Base-by-base conservation (phyloP, 2,888 invertebrate genomes). In the Acanthococcus lagerstroemiae region DNA sequence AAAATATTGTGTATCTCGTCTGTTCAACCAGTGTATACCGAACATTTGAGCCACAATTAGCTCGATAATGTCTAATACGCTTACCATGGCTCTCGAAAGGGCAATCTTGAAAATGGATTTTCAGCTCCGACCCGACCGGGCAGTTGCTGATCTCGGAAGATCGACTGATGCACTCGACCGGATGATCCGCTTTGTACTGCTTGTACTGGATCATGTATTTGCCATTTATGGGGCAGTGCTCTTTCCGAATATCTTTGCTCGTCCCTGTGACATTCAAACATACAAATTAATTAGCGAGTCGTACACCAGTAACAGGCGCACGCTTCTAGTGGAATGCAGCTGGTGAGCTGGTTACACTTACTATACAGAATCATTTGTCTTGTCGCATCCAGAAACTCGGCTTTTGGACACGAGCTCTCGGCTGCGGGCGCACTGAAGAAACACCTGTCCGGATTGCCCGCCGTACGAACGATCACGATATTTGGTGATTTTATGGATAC, bases 151-250 rank as follows among this genome's bases (percentile, higher is more conserved):
- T 74, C 67, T 80, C 79, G 0, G 84, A 84, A 19, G 79, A 77
- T 54, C 78, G 78, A 4, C 78, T 77, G 46, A 75, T 77, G 72
- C 84, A 84, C 71, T 82, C 81, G 19, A 77, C 74, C 48, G 76
- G 75, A 27, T 75, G 75, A 37, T 78, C 77, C 1, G 78, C 75
- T 70, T 80, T 81, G 69, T 79, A 78, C 17, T 78, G 73, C 69
- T 77, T 79, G 73, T 84, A 82, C 19, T 78, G 80, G 70, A 83
- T 80, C 67, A 79, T 79, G 74, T 80, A 84, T 68, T 79, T 79
- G 4, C 84, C 84, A 68, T 80, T 81, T 67, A 84, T 79, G 15
- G 85, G 84, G 69, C 85, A 85, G 72, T 82, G 84, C 71, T 82
- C 82, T 69, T 81, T 80, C 46, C 78, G 76, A 30, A 81, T 79